These are phyloP conservation scores for Xanthorhoe designata DNA, from an alignment of 2,888 invertebrate species.

Conservation along the genomic window DNA sequence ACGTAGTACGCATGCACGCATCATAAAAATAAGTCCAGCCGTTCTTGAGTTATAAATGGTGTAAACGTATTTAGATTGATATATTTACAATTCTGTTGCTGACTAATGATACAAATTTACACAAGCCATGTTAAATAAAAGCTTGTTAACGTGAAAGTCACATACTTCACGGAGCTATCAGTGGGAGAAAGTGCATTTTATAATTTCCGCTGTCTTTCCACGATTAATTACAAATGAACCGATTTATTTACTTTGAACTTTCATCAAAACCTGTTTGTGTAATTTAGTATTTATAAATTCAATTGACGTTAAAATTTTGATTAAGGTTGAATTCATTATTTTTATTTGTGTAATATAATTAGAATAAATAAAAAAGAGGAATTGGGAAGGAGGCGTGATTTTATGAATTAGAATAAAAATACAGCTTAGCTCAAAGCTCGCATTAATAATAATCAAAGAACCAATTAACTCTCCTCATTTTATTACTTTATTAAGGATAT, in stretches of 20 bases:
- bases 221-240: slow-evolving; percentile 31
- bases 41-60: no score
- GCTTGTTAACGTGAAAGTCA: slow-evolving; percentile 31
- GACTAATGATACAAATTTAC: not conserved
- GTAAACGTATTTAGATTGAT: no score
- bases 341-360: not conserved
- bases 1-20: no score
- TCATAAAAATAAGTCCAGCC: no score
- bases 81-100: not conserved
- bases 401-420: no score
- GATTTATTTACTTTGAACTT: slow-evolving; percentile 28
- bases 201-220: slow-evolving; percentile 28
- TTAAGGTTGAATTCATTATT: not conserved
- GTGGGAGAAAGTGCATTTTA: slow-evolving; percentile 35
- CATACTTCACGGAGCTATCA: slow-evolving; percentile 30
- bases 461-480: no score
- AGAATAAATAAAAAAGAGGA: no score
- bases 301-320: not conserved
- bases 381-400: no score
- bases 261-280: not conserved
- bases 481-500: no score
- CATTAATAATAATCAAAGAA: no score
- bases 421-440: no score
- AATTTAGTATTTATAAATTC: not conserved
- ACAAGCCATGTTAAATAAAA: slow-evolving; percentile 1